Percentiles rank a stretch among this genome's conserved stretches.
phyloP scores from a whole-genome alignment of 1,140 invertebrate genomes.

The Frieseomelitta varia region DNA sequence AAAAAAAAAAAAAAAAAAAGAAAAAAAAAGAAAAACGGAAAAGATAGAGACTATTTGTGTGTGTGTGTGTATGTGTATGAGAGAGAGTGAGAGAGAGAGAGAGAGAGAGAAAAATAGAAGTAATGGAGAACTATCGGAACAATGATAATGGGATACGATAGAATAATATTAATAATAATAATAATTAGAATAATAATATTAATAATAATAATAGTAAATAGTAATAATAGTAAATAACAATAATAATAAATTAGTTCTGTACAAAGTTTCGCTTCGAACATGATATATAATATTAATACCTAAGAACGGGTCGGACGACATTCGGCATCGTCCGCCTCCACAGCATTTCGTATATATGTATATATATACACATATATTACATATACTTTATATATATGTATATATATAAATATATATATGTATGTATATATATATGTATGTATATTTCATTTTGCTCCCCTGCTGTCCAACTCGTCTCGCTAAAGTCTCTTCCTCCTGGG shows the following conservation, averaged over 20 bases:
- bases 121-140: constrained; percentile 66
- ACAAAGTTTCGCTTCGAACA: constrained; percentile 78
- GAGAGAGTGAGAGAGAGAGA: constrained; percentile 18
- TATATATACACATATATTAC: neutral
- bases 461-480: neutral
- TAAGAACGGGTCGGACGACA: constrained; percentile 63
- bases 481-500: constrained; percentile 27
- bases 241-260: constrained; percentile 83
- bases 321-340: constrained; percentile 62
- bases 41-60: constrained; percentile 11
- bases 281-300: constrained; percentile 69
- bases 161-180: constrained; percentile 70
- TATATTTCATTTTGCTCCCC: constrained; percentile 20
- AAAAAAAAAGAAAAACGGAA: constrained; percentile 18
- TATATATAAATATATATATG: too few relatives aligned
- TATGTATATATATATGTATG: neutral
- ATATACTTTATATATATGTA: neutral
- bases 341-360: constrained; percentile 69
- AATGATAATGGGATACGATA: constrained; percentile 73
- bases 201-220: constrained; percentile 66
- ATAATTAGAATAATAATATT: constrained; percentile 70
- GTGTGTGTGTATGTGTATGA: too few relatives aligned
- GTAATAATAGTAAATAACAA: constrained; percentile 79
- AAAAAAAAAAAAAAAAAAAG: neutral
- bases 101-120: constrained; percentile 40